These are phyloP conservation scores for Zosterops hypoxanthus DNA, from an alignment of 2,113 vertebrate genomes.

Conservation along the genomic window DNA sequence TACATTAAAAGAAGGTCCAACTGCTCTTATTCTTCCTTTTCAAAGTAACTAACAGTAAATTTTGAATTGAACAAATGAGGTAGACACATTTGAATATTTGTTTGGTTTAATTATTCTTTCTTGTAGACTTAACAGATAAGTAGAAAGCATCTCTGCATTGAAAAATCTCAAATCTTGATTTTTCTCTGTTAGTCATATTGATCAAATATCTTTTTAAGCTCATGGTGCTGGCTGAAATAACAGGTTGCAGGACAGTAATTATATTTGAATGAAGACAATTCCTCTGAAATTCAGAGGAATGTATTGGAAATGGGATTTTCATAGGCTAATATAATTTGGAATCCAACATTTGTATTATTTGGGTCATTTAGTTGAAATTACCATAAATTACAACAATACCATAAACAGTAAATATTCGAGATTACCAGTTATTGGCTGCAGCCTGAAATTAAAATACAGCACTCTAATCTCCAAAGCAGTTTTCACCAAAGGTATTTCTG, in stretches of 20 bases:
- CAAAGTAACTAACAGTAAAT: neutral
- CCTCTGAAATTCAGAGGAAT: neutral
- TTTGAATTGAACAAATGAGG: neutral
- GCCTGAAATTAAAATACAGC: neutral
- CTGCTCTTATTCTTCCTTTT: neutral
- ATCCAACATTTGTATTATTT: neutral
- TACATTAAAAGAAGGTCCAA: neutral
- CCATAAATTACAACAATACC: slow-evolving; percentile 3
- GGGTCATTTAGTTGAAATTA: neutral
- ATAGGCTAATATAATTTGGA: neutral
- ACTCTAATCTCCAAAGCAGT: neutral
- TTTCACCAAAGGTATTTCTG: neutral
- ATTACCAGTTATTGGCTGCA: neutral
- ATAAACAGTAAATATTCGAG: neutral
- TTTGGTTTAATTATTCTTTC: neutral
- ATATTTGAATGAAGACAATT: neutral
- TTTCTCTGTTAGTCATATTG: neutral
- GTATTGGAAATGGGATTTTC: neutral
- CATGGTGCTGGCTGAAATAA: neutral
- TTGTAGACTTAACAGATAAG: neutral
- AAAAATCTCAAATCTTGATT: neutral
- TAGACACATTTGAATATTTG: neutral
- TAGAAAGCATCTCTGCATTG: neutral
- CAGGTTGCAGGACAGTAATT: neutral
- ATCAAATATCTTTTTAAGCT: neutral